Evolutionary conservation across 2,113 vertebrate genomes (phyloP), one percentile per base, ranked within the genome.

Genomic region (Cavia aperea): DNA sequence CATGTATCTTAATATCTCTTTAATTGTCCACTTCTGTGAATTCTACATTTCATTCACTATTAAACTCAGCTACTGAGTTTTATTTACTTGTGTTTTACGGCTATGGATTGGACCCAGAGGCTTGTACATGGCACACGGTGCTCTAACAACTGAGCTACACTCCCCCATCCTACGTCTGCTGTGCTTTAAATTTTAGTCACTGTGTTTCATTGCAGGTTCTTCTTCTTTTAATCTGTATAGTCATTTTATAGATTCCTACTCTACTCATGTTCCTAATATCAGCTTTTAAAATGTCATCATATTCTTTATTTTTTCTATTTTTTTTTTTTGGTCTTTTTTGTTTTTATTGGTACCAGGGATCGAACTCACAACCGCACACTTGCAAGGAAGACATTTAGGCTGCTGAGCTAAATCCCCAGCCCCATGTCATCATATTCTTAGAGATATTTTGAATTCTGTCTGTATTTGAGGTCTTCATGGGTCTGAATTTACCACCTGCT

Each of bases 401-500:
- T 39, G 39, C 39, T 39, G 39, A 39, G 39, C 39, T 39, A 39
- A 39, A 39, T 39, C 39, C 39, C 39, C 39, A 39, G 39, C 39
- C 39, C 39, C 39, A 86, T 66, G 21, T 60, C 84, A 82, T 78
- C 43, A 51, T 46, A 77, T 58, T 29, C 36, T 26, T 82, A 79
- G 77, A 49, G 60, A 62, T 11, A 29, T 62, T 92, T 93, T 4
- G 60, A 89, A n/a, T 68, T 70, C 65, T 29, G 7, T 58, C 15
- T 33, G 43, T 5, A 15, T 88, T 29, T 65, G 91, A 51, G 15
- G 65, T 90, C 81, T 90, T 78, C 2, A 29, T 51, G 72, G 85
- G 56, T 96, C 89, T 94, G 81, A 65, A 63, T 85, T 8, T 82
- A 73, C 43, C 51, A 26, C 56, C 65, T 87, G 39, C 33, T 90